phyloP scores from a whole-genome alignment of 1,140 invertebrate genomes.

The Tetragonula clypearis region DNA sequence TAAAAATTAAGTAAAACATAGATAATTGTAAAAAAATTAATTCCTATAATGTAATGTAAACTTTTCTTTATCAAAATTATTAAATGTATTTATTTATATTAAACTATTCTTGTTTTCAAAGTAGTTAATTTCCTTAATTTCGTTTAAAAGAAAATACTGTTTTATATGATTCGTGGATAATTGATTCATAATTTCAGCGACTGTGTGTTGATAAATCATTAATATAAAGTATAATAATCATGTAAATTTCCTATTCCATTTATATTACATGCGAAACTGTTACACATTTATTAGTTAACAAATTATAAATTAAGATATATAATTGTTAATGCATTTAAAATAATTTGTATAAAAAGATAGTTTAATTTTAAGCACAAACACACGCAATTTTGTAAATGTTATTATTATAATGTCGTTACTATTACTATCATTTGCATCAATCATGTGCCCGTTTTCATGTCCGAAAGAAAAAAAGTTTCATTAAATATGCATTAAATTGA shows the following conservation, averaged over 20 bases:
- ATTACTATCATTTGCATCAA: constrained; percentile 35
- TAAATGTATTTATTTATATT: constrained; percentile 24
- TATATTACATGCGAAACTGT: constrained; percentile 4
- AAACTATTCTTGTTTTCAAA: constrained; percentile 3
- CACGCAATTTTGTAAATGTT: constrained; percentile 49
- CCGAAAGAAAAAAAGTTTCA: constrained; percentile 36
- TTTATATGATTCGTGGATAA: neutral
- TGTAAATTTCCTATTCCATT: constrained; percentile 33
- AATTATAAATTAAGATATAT: constrained; percentile 50
- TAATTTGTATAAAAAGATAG: constrained; percentile 58
- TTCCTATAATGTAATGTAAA: constrained; percentile 40
- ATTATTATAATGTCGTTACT: constrained; percentile 9
- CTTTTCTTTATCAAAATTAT: neutral
- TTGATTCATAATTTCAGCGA: constrained; percentile 22
- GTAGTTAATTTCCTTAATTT: neutral
- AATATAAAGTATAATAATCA: constrained; percentile 26
- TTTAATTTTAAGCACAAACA: constrained; percentile 44
- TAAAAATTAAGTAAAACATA: constrained; percentile 16
- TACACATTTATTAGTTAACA: constrained; percentile 29
- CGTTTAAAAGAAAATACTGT: neutral
- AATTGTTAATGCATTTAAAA: constrained; percentile 61
- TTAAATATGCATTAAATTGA: constrained; percentile 54
- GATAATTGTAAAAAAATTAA: neutral
- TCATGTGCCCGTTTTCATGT: neutral
- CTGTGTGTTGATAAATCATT: constrained; percentile 35